Conservation (phyloP, 2,113 vertebrate species). For the Crypturellus undulatus region DNA sequence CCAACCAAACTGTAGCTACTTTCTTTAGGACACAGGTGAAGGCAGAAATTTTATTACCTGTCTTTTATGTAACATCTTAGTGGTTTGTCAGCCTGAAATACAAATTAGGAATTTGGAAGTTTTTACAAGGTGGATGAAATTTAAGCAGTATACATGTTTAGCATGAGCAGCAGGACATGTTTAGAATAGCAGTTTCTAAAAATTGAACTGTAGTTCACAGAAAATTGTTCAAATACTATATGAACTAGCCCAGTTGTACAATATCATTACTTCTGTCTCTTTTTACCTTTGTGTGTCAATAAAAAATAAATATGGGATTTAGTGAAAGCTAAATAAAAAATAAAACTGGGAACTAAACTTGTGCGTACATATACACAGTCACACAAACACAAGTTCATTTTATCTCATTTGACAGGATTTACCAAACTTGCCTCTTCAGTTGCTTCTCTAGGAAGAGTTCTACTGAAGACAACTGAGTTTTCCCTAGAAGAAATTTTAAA, state of each 20-base stretch:
- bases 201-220: not conserved
- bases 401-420: not conserved
- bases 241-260: accelerated
- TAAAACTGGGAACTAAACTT: not conserved
- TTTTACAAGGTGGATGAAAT: not conserved
- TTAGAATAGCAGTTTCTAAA: not conserved
- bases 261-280: not conserved
- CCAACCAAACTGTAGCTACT: accelerated
- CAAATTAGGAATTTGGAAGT: not conserved
- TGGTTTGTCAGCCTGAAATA: not conserved
- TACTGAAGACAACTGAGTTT: not conserved
- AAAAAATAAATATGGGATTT: not conserved
- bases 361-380: not conserved
- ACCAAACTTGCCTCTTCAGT: not conserved
- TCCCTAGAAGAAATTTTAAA: too few relatives aligned
- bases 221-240: accelerated
- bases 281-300: not conserved
- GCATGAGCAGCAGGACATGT: not conserved
- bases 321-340: not conserved
- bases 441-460: not conserved
- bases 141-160: not conserved
- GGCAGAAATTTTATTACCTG: not conserved
- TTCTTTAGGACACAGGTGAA: not conserved
- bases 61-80: accelerated
- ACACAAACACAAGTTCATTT: not conserved